These are phyloP conservation scores for Potamilus streckersoni DNA, from an alignment of 1,140 invertebrate species.

Conservation along the genomic window DNA sequence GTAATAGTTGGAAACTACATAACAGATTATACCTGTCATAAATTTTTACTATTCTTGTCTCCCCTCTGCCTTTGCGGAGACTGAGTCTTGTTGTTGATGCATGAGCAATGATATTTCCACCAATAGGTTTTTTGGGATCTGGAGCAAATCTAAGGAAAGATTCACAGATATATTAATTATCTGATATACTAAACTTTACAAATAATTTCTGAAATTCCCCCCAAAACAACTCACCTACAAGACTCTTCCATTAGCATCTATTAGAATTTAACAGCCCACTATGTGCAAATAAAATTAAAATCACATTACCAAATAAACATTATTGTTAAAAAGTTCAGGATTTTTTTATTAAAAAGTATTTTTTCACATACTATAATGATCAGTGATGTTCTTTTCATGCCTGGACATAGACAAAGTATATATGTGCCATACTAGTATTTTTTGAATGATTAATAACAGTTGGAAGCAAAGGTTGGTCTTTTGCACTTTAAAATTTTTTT, in stretches of 20 bases:
- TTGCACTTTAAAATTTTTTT: no score
- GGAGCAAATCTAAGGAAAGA: slow-evolving; percentile 72
- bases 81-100: slow-evolving; percentile 82
- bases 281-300: background rate
- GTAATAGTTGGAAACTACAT: no score
- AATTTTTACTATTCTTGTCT: slow-evolving; percentile 83
- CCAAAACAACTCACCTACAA: background rate
- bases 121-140: slow-evolving; percentile 85
- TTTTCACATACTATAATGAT: no score
- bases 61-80: slow-evolving; percentile 80
- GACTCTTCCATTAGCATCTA: background rate
- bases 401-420: no score
- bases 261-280: background rate
- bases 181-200: background rate
- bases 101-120: slow-evolving; percentile 85
- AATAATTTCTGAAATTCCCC: background rate
- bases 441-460: no score
- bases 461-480: no score
- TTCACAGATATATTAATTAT: background rate
- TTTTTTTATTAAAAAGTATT: background rate
- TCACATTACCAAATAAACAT: background rate
- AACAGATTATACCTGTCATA: slow-evolving; percentile 75
- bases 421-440: no score
- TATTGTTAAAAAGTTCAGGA: background rate
- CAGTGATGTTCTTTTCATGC: no score